Conservation (phyloP, 1,140 invertebrate species). For the Camponotus floridanus region DNA sequence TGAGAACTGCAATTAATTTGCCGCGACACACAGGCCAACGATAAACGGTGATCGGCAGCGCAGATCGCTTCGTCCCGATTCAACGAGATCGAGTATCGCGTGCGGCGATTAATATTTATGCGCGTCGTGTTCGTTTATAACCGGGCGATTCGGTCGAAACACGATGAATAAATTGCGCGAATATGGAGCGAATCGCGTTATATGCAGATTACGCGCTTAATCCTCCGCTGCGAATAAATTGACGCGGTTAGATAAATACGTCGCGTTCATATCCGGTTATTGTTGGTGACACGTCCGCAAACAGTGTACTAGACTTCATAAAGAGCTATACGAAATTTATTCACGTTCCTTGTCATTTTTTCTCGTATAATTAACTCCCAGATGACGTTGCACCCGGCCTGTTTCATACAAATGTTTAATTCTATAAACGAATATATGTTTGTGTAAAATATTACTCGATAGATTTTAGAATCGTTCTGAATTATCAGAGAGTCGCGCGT, state of each 20-base stretch:
- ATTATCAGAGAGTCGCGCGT: neutral
- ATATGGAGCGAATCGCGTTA: constrained; percentile 13
- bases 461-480: neutral
- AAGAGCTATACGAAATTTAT: neutral
- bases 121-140: neutral
- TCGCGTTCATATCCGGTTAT: constrained; percentile 16
- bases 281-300: neutral
- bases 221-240: constrained; percentile 11
- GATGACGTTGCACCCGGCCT: neutral
- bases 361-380: no score
- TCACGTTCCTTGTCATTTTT: neutral
- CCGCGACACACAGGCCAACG: neutral
- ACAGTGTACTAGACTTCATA: no score
- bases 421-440: neutral
- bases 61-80: neutral
- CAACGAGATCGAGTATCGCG: neutral
- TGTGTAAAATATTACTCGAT: neutral
- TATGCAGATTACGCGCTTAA: constrained; percentile 12
- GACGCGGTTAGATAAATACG: constrained; percentile 19
- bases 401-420: neutral
- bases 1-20: constrained; percentile 41
- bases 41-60: constrained; percentile 15
- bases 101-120: constrained; percentile 29
- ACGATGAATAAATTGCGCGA: constrained; percentile 10
- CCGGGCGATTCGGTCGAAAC: neutral